A percentile compares a stretch with the other conserved stretches of the same genome.
Evolutionary conservation across 2,113 vertebrate species (phyloP).

Genomic region (Romanogobio albipinnatus): DNA sequence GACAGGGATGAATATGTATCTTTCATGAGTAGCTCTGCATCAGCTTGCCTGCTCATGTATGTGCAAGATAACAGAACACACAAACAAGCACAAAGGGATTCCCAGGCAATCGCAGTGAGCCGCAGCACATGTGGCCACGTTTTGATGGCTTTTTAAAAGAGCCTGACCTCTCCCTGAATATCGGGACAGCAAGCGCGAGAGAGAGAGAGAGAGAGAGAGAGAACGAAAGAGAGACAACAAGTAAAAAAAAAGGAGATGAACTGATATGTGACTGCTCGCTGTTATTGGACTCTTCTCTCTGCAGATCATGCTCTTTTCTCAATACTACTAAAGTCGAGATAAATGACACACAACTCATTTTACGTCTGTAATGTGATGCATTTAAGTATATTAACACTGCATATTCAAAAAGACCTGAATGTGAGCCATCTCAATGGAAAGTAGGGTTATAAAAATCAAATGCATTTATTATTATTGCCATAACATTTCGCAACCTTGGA

Average conservation of each 20-base stretch:
- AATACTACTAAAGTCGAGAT: neutral
- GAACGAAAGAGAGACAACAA: neutral
- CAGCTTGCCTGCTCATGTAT: neutral
- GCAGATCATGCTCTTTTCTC: neutral
- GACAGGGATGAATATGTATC: constrained; percentile 7
- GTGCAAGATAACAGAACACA: constrained; percentile 17
- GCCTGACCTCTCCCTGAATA: neutral
- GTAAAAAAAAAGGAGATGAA: neutral
- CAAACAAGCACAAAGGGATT: neutral
- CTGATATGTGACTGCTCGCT: neutral
- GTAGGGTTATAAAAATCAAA: neutral
- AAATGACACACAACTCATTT: neutral
- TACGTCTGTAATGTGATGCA: neutral
- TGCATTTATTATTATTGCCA: neutral
- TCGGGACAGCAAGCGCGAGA: neutral
- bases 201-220: neutral
- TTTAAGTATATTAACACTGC: neutral
- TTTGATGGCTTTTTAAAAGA: neutral
- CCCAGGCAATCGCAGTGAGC: neutral
- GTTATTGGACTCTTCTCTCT: neutral
- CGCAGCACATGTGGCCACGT: neutral
- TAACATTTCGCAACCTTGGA: no score
- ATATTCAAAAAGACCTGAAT: neutral
- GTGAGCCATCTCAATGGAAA: neutral
- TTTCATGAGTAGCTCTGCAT: constrained; percentile 12